Percentiles rank a stretch among this genome's conserved stretches.
Conservation (phyloP, 2,113 vertebrate species). For the Cochlearius cochlearius region DNA sequence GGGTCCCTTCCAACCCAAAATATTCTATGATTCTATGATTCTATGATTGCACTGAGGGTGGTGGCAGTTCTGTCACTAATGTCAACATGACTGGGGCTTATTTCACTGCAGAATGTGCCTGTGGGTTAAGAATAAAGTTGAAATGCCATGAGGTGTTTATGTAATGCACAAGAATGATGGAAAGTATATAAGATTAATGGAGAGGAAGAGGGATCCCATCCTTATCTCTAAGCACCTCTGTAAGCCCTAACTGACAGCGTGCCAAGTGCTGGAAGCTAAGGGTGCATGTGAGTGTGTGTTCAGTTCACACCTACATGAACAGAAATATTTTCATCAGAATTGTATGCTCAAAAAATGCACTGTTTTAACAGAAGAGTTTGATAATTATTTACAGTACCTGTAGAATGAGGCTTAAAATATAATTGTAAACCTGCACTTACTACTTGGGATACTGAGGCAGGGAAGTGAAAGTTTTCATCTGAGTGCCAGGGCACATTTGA, state of each 20-base stretch:
- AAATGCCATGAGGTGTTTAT: neutral
- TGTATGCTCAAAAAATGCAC: neutral
- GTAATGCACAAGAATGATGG: rapidly evolving
- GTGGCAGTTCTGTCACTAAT: neutral
- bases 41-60: neutral
- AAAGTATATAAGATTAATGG: neutral
- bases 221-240: neutral
- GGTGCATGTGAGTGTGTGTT: neutral
- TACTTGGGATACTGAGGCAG: neutral
- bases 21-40: no score
- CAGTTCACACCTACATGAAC: neutral
- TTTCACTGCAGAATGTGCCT: neutral
- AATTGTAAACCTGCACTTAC: neutral
- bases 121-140: neutral
- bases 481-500: neutral
- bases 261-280: neutral
- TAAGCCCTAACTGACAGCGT: neutral
- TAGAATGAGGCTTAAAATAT: neutral
- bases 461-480: neutral
- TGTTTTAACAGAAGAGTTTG: neutral
- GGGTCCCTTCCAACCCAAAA: no score
- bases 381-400: neutral
- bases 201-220: neutral
- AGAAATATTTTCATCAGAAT: neutral
- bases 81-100: neutral